These are phyloP conservation scores for Euborellia annulipes DNA, from an alignment of 1,140 invertebrate species.

Conservation along the genomic window DNA sequence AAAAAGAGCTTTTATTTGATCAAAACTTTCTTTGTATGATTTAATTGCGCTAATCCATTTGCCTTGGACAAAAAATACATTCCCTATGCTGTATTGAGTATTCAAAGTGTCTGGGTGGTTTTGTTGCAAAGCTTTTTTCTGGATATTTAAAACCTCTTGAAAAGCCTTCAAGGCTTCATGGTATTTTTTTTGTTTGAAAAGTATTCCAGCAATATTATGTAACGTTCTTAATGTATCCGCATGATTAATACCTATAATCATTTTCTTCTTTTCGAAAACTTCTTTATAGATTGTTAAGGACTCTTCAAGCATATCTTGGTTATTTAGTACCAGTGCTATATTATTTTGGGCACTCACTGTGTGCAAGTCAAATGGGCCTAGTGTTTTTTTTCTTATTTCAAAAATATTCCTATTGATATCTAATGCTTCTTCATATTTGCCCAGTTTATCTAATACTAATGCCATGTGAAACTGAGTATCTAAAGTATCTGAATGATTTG, in stretches of 20 bases:
- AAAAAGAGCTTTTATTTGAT: slow-evolving; percentile 3
- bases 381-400: slow-evolving; percentile 11
- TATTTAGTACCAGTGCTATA: slow-evolving; percentile 4
- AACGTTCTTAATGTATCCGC: too few species aligned
- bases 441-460: slow-evolving; percentile 11
- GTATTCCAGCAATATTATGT: too few species aligned
- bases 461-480: slow-evolving; percentile 15
- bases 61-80: too few species aligned
- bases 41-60: slow-evolving; percentile 6
- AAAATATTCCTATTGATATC: slow-evolving; percentile 14
- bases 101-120: slow-evolving; percentile 11
- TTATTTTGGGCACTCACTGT: slow-evolving; percentile 15
- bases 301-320: too few species aligned
- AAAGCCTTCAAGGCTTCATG: too few species aligned
- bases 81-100: too few species aligned
- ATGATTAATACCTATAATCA: too few species aligned
- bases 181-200: too few species aligned
- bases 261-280: slow-evolving; percentile 11
- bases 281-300: slow-evolving; percentile 2
- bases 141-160: too few species aligned
- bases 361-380: slow-evolving; percentile 16
- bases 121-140: background rate
- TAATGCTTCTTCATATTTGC: slow-evolving; percentile 17
- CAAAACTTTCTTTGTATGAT: too few species aligned
- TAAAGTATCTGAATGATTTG: slow-evolving; percentile 10